phyloP scores from a whole-genome alignment of 2,113 vertebrate species.

The Lophius piscatorius region DNA sequence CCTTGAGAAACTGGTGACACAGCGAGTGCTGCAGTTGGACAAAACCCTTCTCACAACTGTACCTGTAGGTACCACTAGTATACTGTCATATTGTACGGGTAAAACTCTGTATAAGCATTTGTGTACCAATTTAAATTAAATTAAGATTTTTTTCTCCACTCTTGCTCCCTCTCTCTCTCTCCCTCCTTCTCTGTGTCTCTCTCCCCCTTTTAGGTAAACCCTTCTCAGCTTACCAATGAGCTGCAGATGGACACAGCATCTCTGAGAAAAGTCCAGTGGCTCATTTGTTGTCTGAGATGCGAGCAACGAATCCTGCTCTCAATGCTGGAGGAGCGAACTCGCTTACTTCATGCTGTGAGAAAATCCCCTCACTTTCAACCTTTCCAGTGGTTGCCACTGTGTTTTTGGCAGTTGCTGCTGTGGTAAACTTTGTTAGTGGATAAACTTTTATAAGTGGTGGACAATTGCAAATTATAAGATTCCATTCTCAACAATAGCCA shows the following conservation, averaged over 20 bases:
- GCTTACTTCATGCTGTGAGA: slow-evolving; percentile 72
- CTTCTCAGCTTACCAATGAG: background rate
- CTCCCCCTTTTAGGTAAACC: slow-evolving; percentile 12
- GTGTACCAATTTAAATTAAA: background rate
- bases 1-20: slow-evolving; percentile 67
- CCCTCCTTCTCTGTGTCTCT: background rate
- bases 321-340: slow-evolving; percentile 64
- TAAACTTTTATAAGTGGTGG: too few relatives aligned
- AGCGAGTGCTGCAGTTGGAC: slow-evolving; percentile 63
- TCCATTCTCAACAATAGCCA: too few relatives aligned
- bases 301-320: slow-evolving; percentile 69
- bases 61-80: slow-evolving; percentile 26
- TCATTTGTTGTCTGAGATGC: slow-evolving; percentile 67
- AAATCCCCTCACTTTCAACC: background rate
- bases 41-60: slow-evolving; percentile 29
- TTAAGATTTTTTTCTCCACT: too few relatives aligned
- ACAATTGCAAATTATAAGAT: too few relatives aligned
- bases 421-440: background rate
- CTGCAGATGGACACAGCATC: slow-evolving; percentile 22
- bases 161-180: too few relatives aligned
- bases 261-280: slow-evolving; percentile 77
- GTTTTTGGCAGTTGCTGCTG: too few relatives aligned
- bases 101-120: background rate
- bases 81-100: background rate
- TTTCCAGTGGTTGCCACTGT: background rate